These are phyloP conservation scores for Alosa alosa DNA, from an alignment of 2,113 vertebrate genomes.

Conservation along the genomic window DNA sequence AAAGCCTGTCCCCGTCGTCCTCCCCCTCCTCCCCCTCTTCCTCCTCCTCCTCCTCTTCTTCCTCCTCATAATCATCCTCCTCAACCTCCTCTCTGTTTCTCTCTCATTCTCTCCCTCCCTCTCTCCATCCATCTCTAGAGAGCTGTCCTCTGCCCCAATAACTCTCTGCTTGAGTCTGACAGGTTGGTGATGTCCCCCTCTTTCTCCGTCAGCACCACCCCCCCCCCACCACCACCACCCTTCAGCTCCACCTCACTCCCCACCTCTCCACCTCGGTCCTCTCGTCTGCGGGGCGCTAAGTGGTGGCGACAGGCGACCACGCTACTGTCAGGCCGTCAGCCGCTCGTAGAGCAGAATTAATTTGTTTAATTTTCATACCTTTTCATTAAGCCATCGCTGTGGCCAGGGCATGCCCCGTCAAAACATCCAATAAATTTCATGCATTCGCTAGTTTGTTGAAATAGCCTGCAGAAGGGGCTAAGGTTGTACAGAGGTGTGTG, in stretches of 20 bases:
- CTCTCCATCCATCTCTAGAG: constrained; percentile 27
- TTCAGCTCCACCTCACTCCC: constrained; percentile 35
- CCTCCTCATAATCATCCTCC: constrained; percentile 18
- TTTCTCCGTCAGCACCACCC: background rate
- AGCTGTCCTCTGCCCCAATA: constrained; percentile 14
- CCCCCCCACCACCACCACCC: background rate
- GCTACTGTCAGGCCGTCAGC: constrained; percentile 41
- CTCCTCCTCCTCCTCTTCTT: background rate
- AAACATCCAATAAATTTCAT: constrained; percentile 64
- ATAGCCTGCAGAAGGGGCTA: background rate
- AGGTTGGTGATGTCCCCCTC: constrained; percentile 20
- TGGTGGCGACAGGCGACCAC: constrained; percentile 10
- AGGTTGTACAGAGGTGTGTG: background rate
- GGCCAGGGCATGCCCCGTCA: constrained; percentile 43
- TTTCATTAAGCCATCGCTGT: constrained; percentile 54
- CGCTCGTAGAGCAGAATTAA: constrained; percentile 62
- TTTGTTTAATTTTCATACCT: constrained; percentile 73
- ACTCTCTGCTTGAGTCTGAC: constrained; percentile 14
- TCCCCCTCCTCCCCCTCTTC: background rate
- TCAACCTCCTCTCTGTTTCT: constrained; percentile 3
- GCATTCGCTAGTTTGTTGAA: constrained; percentile 45
- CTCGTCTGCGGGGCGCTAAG: background rate
- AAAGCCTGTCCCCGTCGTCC: constrained; percentile 9
- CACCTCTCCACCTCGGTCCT: constrained; percentile 9
- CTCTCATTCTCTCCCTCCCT: constrained; percentile 23